Percentiles rank a stretch among this genome's conserved stretches.
These are phyloP conservation scores for Rhinoraja longicauda DNA, from an alignment of 2,797 vertebrate genomes.

Conservation along the genomic window DNA sequence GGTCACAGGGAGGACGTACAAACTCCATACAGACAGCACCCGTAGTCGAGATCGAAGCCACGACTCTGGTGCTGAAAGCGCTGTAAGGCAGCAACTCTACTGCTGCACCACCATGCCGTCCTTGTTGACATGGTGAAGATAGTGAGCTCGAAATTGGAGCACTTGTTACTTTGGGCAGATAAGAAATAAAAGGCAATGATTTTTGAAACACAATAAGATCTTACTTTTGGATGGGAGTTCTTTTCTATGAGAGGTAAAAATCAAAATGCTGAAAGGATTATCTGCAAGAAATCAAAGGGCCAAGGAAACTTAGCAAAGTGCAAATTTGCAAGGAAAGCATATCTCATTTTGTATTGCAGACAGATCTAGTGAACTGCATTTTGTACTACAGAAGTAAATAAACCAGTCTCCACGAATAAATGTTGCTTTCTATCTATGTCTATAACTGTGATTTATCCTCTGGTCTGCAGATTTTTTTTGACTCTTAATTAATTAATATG, in stretches of 20 bases:
- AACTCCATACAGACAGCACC: too few species aligned
- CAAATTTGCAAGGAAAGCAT: not conserved
- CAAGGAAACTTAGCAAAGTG: not conserved
- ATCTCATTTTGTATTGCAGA: too few species aligned
- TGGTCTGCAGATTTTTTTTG: not conserved
- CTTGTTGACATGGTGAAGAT: not conserved
- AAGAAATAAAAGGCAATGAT: not conserved
- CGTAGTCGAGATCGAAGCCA: too few species aligned
- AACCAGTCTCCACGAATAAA: conserved; percentile 3
- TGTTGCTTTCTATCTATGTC: not conserved
- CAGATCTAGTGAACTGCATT: too few species aligned
- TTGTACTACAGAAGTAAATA: not conserved
- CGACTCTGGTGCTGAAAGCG: too few species aligned
- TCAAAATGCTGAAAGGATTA: not conserved
- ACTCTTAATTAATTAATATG: conserved; percentile 10
- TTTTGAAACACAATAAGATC: not conserved
- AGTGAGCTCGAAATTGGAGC: not conserved
- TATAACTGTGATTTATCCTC: not conserved
- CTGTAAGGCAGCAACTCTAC: too few species aligned
- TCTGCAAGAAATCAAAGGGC: not conserved
- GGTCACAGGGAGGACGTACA: too few species aligned
- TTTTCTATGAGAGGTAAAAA: too few species aligned
- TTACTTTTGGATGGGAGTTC: too few species aligned
- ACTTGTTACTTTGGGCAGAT: not conserved
- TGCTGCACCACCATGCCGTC: too few species aligned